Conservation (phyloP, 2,797 vertebrate genomes). For the Arrhamphus sclerolepis region DNA sequence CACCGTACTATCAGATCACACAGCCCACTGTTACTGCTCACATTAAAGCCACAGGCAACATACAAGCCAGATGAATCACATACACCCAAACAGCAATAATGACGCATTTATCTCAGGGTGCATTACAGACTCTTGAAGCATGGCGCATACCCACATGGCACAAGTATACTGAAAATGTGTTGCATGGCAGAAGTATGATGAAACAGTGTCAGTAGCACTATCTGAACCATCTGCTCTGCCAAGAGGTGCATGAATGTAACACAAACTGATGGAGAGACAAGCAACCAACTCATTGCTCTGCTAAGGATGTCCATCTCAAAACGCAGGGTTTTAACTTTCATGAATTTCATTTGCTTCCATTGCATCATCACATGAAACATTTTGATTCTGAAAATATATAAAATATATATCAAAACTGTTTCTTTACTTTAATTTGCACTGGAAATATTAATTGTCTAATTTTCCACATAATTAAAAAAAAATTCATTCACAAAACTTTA, state of each 20-base stretch:
- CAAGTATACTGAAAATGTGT: slow-evolving; percentile 59
- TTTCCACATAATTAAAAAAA: no score
- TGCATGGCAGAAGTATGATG: slow-evolving; percentile 46
- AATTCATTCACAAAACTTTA: no score
- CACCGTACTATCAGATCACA: slow-evolving; percentile 37
- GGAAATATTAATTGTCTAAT: background rate
- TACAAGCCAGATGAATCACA: slow-evolving; percentile 61
- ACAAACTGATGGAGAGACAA: slow-evolving; percentile 17
- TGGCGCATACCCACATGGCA: slow-evolving; percentile 47
- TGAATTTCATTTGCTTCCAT: background rate
- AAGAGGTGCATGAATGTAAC: slow-evolving; percentile 44
- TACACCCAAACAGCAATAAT: slow-evolving; percentile 66
- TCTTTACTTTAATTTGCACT: background rate
- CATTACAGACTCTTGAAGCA: slow-evolving; percentile 63
- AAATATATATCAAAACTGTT: no score
- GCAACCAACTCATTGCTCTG: slow-evolving; percentile 15
- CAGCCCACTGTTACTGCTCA: slow-evolving; percentile 46
- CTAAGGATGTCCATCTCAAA: background rate
- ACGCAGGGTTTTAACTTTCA: background rate
- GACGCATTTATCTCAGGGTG: slow-evolving; percentile 67
- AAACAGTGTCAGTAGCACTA: slow-evolving; percentile 66
- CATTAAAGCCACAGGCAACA: slow-evolving; percentile 53
- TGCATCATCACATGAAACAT: background rate
- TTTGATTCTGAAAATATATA: background rate
- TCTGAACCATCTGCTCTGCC: slow-evolving; percentile 64